A percentile compares a stretch with the other conserved stretches of the same genome.
These are phyloP conservation scores for Platynereis dumerilii DNA, from an alignment of 2,888 invertebrate species.

Conservation along the genomic window DNA sequence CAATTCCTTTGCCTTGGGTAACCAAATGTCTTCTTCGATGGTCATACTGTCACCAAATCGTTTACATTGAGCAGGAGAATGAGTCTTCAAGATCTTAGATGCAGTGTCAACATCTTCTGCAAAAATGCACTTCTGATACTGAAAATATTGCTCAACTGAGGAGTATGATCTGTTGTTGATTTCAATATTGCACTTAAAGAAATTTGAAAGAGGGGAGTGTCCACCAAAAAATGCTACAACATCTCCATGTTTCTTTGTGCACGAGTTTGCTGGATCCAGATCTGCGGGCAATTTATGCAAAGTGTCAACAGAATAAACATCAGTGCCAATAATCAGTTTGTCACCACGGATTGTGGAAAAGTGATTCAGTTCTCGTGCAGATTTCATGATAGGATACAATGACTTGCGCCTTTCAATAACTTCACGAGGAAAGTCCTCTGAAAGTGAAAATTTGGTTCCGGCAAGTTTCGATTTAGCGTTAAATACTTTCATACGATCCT, in stretches of 20 bases:
- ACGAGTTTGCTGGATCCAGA: background rate
- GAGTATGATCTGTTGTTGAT: background rate
- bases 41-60: background rate
- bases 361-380: background rate
- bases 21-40: too few relatives aligned
- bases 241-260: background rate
- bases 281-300: background rate
- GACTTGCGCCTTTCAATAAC: background rate
- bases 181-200: background rate
- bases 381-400: background rate
- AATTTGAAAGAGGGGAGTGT: conserved; percentile 2
- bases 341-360: conserved; percentile 5
- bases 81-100: background rate
- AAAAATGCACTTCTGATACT: background rate
- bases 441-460: background rate
- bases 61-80: background rate
- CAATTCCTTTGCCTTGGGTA: too few relatives aligned
- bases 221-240: background rate
- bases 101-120: background rate
- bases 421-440: conserved; percentile 3
- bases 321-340: background rate
- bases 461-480: background rate
- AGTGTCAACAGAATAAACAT: background rate
- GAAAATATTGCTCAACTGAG: background rate
- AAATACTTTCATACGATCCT: conserved; percentile 1